Conservation (phyloP, 2,113 vertebrate species). For the Phaetusa simplex region DNA sequence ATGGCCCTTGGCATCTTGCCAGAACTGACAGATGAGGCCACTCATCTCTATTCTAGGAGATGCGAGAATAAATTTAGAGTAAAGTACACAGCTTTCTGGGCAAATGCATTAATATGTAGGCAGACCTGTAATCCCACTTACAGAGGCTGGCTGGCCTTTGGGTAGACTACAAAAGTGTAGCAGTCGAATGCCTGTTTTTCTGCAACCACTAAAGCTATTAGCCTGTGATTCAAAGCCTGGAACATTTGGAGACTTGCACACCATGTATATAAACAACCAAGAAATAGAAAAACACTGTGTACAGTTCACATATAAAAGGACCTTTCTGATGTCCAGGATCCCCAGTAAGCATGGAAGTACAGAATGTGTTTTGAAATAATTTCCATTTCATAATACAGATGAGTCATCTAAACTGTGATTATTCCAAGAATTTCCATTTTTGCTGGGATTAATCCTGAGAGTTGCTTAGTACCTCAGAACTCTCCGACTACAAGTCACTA, state of each 20-base stretch:
- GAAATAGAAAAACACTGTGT: conserved; percentile 20
- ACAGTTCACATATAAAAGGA: not conserved
- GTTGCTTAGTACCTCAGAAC: not conserved
- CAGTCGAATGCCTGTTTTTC: not conserved
- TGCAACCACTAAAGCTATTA: not conserved
- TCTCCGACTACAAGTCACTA: not conserved
- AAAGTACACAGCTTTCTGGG: not conserved
- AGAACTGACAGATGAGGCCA: not conserved
- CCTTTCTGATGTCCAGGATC: conserved; percentile 1
- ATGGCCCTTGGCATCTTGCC: not conserved
- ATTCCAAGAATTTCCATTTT: not conserved
- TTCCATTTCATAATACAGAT: conserved; percentile 25
- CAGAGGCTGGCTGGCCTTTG: not conserved
- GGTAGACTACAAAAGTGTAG: not conserved
- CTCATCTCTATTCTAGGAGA: not conserved
- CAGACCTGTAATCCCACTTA: not conserved
- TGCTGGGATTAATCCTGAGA: not conserved
- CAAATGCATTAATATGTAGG: not conserved
- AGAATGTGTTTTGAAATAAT: conserved; percentile 7
- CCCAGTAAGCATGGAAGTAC: not conserved
- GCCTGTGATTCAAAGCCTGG: not conserved
- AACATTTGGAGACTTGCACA: not conserved
- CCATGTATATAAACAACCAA: not conserved
- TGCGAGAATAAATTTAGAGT: not conserved
- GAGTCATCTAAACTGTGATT: conserved; percentile 8